These are phyloP conservation scores for Scaptodrosophila lebanonensis DNA, from an alignment of 1,140 invertebrate species.

Conservation along the genomic window DNA sequence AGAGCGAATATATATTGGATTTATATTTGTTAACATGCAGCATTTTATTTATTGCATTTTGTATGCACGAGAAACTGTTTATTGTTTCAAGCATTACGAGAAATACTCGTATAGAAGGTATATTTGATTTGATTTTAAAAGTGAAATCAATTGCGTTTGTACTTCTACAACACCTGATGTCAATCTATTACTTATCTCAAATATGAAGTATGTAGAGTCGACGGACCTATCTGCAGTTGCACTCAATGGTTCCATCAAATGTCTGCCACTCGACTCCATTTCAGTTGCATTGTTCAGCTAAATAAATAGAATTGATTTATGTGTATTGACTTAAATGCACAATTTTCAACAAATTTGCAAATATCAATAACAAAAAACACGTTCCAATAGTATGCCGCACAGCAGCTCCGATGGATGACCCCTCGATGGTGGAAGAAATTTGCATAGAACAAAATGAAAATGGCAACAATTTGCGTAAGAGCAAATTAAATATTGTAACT, in stretches of 20 bases:
- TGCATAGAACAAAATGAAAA: conserved; percentile 47
- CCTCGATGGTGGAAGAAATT: conserved; percentile 21
- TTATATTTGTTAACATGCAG: too few relatives aligned
- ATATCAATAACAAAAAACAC: conserved; percentile 17
- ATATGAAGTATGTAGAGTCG: too few relatives aligned
- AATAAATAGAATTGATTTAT: conserved; percentile 24
- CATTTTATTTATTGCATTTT: too few relatives aligned
- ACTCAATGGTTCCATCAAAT: conserved; percentile 6
- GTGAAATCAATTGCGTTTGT: too few relatives aligned
- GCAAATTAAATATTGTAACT: conserved; percentile 69
- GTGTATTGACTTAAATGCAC: conserved; percentile 23
- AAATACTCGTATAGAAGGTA: too few relatives aligned
- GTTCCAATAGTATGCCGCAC: conserved; percentile 9
- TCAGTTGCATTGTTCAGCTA: conserved; percentile 10
- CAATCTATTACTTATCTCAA: too few relatives aligned
- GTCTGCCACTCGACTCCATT: background rate
- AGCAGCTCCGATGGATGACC: background rate
- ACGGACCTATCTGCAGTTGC: too few relatives aligned
- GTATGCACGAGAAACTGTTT: too few relatives aligned
- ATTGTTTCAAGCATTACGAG: too few relatives aligned
- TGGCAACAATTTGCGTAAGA: conserved; percentile 60
- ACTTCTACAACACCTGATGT: too few relatives aligned
- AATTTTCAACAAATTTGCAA: conserved; percentile 37
- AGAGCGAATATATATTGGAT: too few relatives aligned
- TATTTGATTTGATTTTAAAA: too few relatives aligned